Conservation (phyloP, 2,888 invertebrate genomes). For the Esperia sulphurella region DNA sequence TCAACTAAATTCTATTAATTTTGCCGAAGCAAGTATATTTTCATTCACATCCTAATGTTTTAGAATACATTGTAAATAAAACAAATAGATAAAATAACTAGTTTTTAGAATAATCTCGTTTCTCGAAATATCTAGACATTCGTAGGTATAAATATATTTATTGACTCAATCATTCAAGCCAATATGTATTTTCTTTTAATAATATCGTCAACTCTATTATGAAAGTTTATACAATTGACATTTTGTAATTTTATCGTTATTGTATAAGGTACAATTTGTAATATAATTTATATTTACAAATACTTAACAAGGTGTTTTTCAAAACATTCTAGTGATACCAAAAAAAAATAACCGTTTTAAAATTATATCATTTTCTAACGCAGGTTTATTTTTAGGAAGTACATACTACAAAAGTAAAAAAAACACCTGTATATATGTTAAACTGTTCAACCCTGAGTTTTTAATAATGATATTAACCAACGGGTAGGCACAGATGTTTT, state of each 20-base stretch:
- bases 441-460: too few relatives aligned
- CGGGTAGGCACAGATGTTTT: too few relatives aligned
- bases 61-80: conserved; percentile 7
- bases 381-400: neutral
- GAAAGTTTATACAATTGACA: conserved; percentile 7
- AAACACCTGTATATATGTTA: too few relatives aligned
- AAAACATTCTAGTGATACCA: neutral
- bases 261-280: conserved; percentile 12
- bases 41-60: neutral
- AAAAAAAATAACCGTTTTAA: neutral
- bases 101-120: conserved; percentile 4
- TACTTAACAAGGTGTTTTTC: neutral
- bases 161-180: neutral
- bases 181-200: neutral
- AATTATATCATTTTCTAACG: too few relatives aligned
- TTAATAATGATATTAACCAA: too few relatives aligned
- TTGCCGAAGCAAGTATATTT: neutral
- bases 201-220: neutral
- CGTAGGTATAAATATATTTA: neutral
- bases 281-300: conserved; percentile 58
- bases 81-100: conserved; percentile 6
- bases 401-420: too few relatives aligned
- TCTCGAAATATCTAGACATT: too few relatives aligned
- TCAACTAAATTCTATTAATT: neutral
- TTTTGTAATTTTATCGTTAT: conserved; percentile 4